These are phyloP conservation scores for Pterois miles DNA, from an alignment of 2,797 vertebrate species.

Conservation along the genomic window DNA sequence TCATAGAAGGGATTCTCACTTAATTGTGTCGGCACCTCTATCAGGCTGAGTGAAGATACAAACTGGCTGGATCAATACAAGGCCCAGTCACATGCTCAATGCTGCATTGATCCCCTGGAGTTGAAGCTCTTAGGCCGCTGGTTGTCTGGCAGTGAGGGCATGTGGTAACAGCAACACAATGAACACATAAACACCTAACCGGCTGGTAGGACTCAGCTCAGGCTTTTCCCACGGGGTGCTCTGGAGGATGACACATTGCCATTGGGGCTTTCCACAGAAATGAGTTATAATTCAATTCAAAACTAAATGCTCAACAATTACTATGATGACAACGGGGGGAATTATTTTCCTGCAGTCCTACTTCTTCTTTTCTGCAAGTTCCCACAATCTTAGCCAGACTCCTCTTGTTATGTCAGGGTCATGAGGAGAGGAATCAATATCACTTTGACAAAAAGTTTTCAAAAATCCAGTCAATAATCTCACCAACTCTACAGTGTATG, in stretches of 20 bases:
- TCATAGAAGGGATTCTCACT: conserved; percentile 55
- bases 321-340: conserved; percentile 22
- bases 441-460: conserved; percentile 13
- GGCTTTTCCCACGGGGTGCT: conserved; percentile 63
- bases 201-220: conserved; percentile 43
- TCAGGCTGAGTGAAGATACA: conserved; percentile 62
- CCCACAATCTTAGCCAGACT: neutral
- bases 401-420: neutral
- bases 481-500: neutral
- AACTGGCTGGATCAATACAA: conserved; percentile 75
- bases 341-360: conserved; percentile 16
- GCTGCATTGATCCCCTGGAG: conserved; percentile 72
- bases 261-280: conserved; percentile 72
- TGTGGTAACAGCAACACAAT: conserved; percentile 64
- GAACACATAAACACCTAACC: conserved; percentile 74
- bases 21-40: conserved; percentile 70
- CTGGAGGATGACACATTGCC: conserved; percentile 50
- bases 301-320: conserved; percentile 46
- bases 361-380: conserved; percentile 11
- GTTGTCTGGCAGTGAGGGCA: conserved; percentile 55
- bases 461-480: conserved; percentile 11
- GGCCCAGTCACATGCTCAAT: conserved; percentile 57
- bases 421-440: conserved; percentile 3
- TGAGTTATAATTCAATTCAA: conserved; percentile 70
- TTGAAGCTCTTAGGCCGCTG: conserved; percentile 38